Percentiles rank a stretch among this genome's conserved stretches.
phyloP scores from a whole-genome alignment of 2,113 vertebrate genomes.

The Cebidichthys violaceus region DNA sequence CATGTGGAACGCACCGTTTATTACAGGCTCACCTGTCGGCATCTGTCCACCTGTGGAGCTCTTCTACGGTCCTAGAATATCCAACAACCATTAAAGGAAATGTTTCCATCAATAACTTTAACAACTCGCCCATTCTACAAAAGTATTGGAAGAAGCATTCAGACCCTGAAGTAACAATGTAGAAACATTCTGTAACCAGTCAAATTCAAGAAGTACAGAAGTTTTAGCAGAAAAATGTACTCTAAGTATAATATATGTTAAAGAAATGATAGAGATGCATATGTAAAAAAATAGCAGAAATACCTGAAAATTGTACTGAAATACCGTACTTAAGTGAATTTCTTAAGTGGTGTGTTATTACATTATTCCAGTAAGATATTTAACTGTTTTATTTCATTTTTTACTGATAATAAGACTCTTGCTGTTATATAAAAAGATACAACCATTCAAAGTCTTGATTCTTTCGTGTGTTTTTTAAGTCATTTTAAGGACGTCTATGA shows the following conservation, averaged over 20 bases:
- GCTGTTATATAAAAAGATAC: background rate
- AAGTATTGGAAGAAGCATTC: background rate
- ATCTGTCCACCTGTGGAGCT: slow-evolving; percentile 39
- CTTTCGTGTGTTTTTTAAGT: background rate
- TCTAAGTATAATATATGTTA: background rate
- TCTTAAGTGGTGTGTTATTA: no score
- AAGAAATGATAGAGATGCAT: background rate
- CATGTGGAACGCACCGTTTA: background rate
- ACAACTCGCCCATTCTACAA: background rate
- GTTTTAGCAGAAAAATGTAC: background rate
- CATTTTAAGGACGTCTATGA: background rate
- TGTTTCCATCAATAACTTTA: background rate
- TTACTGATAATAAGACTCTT: background rate
- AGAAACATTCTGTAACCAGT: background rate
- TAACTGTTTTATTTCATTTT: background rate
- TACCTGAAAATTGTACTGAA: background rate
- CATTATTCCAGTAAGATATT: background rate
- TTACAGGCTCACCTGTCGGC: slow-evolving; percentile 28
- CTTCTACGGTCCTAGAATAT: background rate
- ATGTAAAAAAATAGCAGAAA: background rate
- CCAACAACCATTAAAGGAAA: background rate
- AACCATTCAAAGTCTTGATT: background rate
- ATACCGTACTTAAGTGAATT: background rate
- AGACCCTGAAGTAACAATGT: background rate
- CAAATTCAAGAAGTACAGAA: background rate